Base-by-base conservation (phyloP, 2,113 vertebrate genomes). In the Sebastes schlegelii region DNA sequence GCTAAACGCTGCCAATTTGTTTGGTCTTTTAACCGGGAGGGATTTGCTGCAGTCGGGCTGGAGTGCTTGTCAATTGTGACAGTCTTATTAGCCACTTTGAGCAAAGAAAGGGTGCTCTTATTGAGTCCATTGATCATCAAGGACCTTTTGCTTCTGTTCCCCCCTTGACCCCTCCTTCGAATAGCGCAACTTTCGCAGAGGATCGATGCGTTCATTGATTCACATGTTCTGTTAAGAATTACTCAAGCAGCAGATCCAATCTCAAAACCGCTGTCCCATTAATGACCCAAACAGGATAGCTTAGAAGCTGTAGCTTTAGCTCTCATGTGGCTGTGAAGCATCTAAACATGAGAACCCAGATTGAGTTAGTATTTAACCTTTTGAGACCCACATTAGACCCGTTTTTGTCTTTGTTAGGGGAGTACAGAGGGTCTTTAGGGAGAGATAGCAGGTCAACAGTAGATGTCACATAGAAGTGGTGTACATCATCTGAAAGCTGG, bases 1-100 rank as follows among this genome's bases (percentile, higher is more conserved):
- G 62, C 87, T 90, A 89, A 92, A 93, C 67, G 58, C 87, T 88
- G 89, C 82, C 84, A 91, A 85, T 92, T 86, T 93, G 91, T 91
- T 89, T 90, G 84, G 84, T 87, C 71, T 92, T 80, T 86, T 74
- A 86, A 92, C 80, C 87, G 63, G 78, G 57, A 64, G 85, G 86
- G 87, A 90, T 87, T 92, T 84, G 68, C 80, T 86, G 79, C 84
- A 85, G 88, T 75, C 58, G 45, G 68, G 42, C 65, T 67, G 23
- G 55, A 64, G 80, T 49, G n/a, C 81, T 79, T 84, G 87, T 90
- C 79, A 83, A 23, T 70, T 60, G 46, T 87, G 79, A 87, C 80
- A 55, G 76, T 77, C 88, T 87, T 87, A 85, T 94, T 90, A 90
- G 83, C 74, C 74, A n/a, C 63, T 90, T 78, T 82, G 61, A 68